Conservation (phyloP, 2,888 invertebrate species). For the Macrophya annulata region DNA sequence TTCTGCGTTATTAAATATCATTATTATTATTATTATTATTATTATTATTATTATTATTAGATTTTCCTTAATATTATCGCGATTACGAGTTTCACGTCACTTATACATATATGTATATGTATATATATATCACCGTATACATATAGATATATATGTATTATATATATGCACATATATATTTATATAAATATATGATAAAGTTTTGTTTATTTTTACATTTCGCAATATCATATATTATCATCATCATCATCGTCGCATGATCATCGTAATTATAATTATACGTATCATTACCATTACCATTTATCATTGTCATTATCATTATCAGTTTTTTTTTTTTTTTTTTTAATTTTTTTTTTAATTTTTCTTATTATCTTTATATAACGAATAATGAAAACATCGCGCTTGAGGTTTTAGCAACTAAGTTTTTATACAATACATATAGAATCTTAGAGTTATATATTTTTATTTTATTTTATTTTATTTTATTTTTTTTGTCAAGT, state of each 20-base stretch:
- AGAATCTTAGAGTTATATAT: constrained; percentile 4
- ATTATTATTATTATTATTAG: neutral
- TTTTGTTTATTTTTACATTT: neutral
- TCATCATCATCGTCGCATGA: neutral
- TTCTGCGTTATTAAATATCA: constrained; percentile 1
- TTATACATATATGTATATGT: neutral
- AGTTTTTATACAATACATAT: neutral
- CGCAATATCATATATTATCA: neutral
- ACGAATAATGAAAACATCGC: neutral
- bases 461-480: constrained; percentile 50
- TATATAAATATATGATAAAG: constrained; percentile 57
- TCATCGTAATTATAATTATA: neutral
- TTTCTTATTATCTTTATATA: neutral
- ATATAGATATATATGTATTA: too few relatives aligned
- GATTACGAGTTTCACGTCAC: neutral
- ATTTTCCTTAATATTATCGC: neutral
- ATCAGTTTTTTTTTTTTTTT: neutral
- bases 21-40: neutral
- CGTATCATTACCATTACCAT: neutral
- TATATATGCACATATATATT: constrained; percentile 55
- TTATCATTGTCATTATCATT: neutral
- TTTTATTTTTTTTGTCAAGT: constrained; percentile 67
- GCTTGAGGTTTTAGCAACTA: constrained; percentile 1
- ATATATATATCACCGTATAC: too few relatives aligned
- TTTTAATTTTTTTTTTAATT: too few relatives aligned